A percentile compares a stretch with the other conserved stretches of the same genome.
These are phyloP conservation scores for Microplitis mediator DNA, from an alignment of 1,140 invertebrate genomes.

Conservation along the genomic window DNA sequence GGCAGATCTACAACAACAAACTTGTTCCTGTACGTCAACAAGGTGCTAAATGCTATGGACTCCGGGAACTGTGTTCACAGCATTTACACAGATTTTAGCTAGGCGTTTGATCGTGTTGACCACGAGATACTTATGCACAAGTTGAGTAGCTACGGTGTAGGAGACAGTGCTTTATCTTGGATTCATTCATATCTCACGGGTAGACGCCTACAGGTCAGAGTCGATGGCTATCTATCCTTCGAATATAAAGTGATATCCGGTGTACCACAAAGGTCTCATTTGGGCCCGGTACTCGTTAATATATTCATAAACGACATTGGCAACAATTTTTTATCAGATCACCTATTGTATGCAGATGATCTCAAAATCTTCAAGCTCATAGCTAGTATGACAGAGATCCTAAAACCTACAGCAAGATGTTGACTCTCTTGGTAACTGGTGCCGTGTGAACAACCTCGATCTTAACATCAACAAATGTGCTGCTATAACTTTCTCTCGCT, in stretches of 20 bases:
- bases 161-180: slow-evolving; percentile 18
- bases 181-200: slow-evolving; percentile 29
- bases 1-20: not conserved
- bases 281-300: slow-evolving; percentile 1
- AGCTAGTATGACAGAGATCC: too few relatives aligned
- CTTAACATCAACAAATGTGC: too few relatives aligned
- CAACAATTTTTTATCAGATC: not conserved
- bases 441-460: too few relatives aligned
- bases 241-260: slow-evolving; percentile 12
- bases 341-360: not conserved
- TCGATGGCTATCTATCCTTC: not conserved
- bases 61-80: not conserved
- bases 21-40: not conserved
- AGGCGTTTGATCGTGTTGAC: slow-evolving; percentile 35
- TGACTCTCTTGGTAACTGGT: too few relatives aligned
- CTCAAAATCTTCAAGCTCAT: slow-evolving; percentile 1
- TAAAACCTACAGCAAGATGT: too few relatives aligned
- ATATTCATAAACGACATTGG: slow-evolving; percentile 8
- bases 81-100: slow-evolving; percentile 32
- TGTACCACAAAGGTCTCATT: slow-evolving; percentile 29
- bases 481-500: too few relatives aligned
- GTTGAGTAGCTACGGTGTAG: slow-evolving; percentile 19
- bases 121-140: slow-evolving; percentile 27
- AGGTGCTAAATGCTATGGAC: not conserved
- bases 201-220: slow-evolving; percentile 21